These are phyloP conservation scores for Halesus radiatus DNA, from an alignment of 1,140 invertebrate species.

Conservation along the genomic window DNA sequence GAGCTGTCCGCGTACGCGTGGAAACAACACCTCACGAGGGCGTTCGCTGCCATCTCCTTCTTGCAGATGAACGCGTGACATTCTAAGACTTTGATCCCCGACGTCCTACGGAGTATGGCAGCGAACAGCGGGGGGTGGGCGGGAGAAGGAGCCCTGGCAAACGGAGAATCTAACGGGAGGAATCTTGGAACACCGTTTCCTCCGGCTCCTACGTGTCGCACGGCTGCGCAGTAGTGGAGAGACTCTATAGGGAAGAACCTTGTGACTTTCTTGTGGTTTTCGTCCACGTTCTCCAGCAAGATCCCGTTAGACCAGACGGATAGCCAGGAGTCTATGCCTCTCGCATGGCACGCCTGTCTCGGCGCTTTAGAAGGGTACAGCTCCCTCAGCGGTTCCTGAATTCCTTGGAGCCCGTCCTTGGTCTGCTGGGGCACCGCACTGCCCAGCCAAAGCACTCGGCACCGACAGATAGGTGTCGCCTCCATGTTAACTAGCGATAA, in stretches of 20 bases:
- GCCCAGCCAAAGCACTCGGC: constrained; percentile 97
- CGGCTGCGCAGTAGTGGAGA: constrained; percentile 97
- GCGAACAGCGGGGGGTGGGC: constrained; percentile 97
- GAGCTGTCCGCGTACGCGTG: constrained; percentile 95
- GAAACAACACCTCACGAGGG: constrained; percentile 93
- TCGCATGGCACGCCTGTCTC: constrained; percentile 80
- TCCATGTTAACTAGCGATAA: constrained; percentile 65
- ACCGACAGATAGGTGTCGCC: constrained; percentile 94
- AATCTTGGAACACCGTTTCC: constrained; percentile 85
- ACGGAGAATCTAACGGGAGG: constrained; percentile 95
- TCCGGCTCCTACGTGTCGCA: constrained; percentile 83
- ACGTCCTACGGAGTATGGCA: constrained; percentile 93
- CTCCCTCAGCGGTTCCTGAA: constrained; percentile 96
- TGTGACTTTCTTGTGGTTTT: constrained; percentile 93
- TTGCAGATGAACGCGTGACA: constrained; percentile 99
- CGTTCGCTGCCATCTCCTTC: constrained; percentile 93
- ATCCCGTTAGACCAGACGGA: constrained; percentile 98
- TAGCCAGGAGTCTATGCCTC: constrained; percentile 97
- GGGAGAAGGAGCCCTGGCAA: constrained; percentile 87
- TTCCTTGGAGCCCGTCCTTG: constrained; percentile 96
- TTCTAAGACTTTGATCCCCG: constrained; percentile 98
- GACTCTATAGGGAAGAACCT: constrained; percentile 98
- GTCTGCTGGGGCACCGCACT: constrained; percentile 97
- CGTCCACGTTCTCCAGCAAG: constrained; percentile 95
- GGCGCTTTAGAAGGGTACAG: constrained; percentile 89